These are phyloP conservation scores for Pecten maximus DNA, from an alignment of 2,888 invertebrate species.

Conservation along the genomic window DNA sequence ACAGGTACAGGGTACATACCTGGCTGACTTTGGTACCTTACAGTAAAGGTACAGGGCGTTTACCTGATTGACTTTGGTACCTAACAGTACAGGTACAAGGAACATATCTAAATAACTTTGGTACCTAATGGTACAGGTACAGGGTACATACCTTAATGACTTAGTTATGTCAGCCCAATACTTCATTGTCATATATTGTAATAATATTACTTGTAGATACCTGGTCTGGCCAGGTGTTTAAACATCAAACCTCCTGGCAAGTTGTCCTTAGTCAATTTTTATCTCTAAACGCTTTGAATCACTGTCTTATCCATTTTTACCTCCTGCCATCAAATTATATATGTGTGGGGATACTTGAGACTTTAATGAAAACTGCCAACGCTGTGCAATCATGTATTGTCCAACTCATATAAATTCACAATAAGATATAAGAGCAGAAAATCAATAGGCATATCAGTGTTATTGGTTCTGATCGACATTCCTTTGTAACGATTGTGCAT, in stretches of 20 bases:
- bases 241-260: background rate
- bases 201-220: no score
- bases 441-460: background rate
- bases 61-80: background rate
- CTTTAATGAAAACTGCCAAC: slow-evolving; percentile 28
- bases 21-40: slow-evolving; percentile 7
- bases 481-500: background rate
- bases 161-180: background rate
- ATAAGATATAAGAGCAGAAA: background rate
- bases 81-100: background rate
- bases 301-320: background rate
- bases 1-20: background rate
- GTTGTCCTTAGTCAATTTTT: background rate
- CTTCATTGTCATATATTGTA: background rate
- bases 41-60: background rate
- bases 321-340: slow-evolving; percentile 22
- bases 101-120: background rate
- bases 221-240: slow-evolving; percentile 3
- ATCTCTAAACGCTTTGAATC: background rate
- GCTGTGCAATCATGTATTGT: slow-evolving; percentile 19
- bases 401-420: background rate
- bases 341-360: background rate
- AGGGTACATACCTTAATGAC: background rate
- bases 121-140: background rate
- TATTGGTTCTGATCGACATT: background rate